Base-by-base conservation (phyloP, 2,888 invertebrate genomes). In the Augiades crinisus region DNA sequence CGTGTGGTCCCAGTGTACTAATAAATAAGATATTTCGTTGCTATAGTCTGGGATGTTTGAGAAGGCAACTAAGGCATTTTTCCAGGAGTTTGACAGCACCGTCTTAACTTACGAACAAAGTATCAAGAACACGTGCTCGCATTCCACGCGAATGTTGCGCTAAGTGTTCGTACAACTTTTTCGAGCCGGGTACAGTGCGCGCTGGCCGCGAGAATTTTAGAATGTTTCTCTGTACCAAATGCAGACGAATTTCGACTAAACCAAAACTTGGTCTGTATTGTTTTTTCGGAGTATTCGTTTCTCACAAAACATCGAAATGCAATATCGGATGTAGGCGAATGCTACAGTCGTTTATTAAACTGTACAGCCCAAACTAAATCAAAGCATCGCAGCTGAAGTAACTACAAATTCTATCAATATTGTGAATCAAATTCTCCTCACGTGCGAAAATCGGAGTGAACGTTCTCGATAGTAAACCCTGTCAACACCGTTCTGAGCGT, bases 341-440 rank as follows among this genome's bases (percentile, higher is more conserved):
- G 49, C 7, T 12, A 49, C 40, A 24, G 19, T 49, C 36, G 34
- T 50, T 27, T 14, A 14, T 27, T 17, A 5, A 13, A 36, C 19
- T 31, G 17, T 17, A 44, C 50, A 44, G 14, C 33, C 14, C 19
- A 12, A 37, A 47, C 57, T 61, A 62, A 62, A 62, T 62, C 63
- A 60, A 63, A 59, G 52, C 55, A 54, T 55, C 56, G 52, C 59
- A 56, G 45, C 46, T 45, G 61, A 67, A 62, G 65, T 63, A 62
- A 58, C 56, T 65, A 65, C 64, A 75, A 70, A 70, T 63, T 59
- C 65, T 62, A 63, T 66, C 65, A 67, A 62, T 68, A 66, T 69
- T 63, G 63, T 64, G 73, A 75, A 76, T 78, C 65, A 63, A 65
- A 78, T 72, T 72, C 65, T 54, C 59, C 61, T 73, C 68, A 73